Base-by-base conservation (phyloP, 92 coral and sea anemone genomes). In the Umimayanthus kanabou region DNA sequence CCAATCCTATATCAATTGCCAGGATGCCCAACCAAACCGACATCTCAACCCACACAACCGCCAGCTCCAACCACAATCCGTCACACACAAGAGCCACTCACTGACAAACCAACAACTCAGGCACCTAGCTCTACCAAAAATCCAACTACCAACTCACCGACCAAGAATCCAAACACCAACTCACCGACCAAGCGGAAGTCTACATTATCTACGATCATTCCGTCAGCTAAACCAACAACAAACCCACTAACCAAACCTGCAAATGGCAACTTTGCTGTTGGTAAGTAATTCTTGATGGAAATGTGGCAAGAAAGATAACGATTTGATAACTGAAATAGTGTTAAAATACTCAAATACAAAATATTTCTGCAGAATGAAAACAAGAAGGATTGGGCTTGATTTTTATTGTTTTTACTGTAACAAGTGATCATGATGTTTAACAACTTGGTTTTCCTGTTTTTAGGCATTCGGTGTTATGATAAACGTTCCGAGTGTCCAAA, bases 391-490 rank as follows among this genome's bases (percentile, higher is more conserved):
- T 2, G 55, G 11, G 9, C 55, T 49, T 49, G 55, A 49, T 9
- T 49, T 49, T 2, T 6, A 6, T 49, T 49, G 55, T 49, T 9
- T 49, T 6, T 49, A 9, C 55, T 49, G 55, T 9, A 9, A 6
- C 10, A 49, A 49, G 55, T 49, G 9, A 49, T 9, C 10, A 16
- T 50, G 13, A 9, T 13, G 16, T 50, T 50, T n/a, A n/a, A n/a
- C n/a, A n/a, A n/a, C n/a, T n/a, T n/a, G n/a, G n/a, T n/a, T n/a
- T n/a, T n/a, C n/a, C n/a, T n/a, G n/a, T n/a, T n/a, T n/a, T n/a
- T n/a, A n/a, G n/a, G n/a, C n/a, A n/a, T n/a, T n/a, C n/a, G 73
- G 5, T 95, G 98, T 39, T 29, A 88, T 58, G 98, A 95, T 76
- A 76, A 81, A 77, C 90, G 91, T n/a, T 53, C 33, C 1, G 88